Conservation (phyloP, 2,888 invertebrate genomes). For the Latrodectus hesperus region DNA sequence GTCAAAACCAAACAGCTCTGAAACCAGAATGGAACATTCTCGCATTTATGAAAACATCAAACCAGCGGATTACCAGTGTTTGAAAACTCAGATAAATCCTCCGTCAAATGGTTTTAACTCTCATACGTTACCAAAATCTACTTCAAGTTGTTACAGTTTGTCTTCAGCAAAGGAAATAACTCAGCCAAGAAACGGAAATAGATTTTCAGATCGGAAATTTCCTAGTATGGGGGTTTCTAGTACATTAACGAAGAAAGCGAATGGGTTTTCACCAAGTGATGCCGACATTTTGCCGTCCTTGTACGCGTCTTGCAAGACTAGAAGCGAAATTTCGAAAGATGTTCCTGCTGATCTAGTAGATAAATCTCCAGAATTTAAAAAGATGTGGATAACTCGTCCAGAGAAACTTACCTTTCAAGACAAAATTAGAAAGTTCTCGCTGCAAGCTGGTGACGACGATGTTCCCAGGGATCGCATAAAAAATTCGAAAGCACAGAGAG, state of each 20-base stretch:
- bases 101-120: slow-evolving; percentile 16
- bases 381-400: slow-evolving; percentile 54
- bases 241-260: slow-evolving; percentile 47
- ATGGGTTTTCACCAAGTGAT: slow-evolving; percentile 38
- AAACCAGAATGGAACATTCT: slow-evolving; percentile 22
- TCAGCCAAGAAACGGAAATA: slow-evolving; percentile 9
- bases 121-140: slow-evolving; percentile 47
- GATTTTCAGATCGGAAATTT: slow-evolving; percentile 39
- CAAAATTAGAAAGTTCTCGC: slow-evolving; percentile 58
- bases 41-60: slow-evolving; percentile 63
- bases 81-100: background rate
- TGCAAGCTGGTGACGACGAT: slow-evolving; percentile 58
- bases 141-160: background rate
- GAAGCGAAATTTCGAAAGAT: slow-evolving; percentile 19
- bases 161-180: background rate
- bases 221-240: slow-evolving; percentile 54
- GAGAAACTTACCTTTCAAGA: slow-evolving; percentile 63
- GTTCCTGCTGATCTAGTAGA: slow-evolving; percentile 44
- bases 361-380: slow-evolving; percentile 60
- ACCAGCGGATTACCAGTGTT: slow-evolving; percentile 28
- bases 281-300: slow-evolving; percentile 39
- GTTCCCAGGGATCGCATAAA: slow-evolving; percentile 52
- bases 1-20: background rate
- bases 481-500: slow-evolving; percentile 57
- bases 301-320: slow-evolving; percentile 45